Evolutionary conservation across 2,888 invertebrate genomes (phyloP).

Genomic region (Callinectes sapidus): DNA sequence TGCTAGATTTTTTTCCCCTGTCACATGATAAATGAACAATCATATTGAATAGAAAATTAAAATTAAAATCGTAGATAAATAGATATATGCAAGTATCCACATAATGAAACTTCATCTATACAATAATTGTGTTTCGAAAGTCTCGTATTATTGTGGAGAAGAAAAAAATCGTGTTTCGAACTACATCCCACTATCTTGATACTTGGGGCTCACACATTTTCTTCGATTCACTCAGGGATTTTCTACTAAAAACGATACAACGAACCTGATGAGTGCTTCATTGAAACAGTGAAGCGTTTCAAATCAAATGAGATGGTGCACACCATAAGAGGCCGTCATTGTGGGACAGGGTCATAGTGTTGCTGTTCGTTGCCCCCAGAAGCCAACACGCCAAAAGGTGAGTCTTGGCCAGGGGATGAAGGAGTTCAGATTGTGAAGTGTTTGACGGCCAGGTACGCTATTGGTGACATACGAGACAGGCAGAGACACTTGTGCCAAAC

Average conservation of each 20-base stretch:
- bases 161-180: not conserved
- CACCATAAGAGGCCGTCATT: not conserved
- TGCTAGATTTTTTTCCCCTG: not conserved
- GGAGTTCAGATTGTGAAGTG: not conserved
- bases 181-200: not conserved
- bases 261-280: not conserved
- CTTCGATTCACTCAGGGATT: not conserved
- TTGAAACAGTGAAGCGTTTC: constrained; percentile 6
- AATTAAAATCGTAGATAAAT: too few relatives aligned
- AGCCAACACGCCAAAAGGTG: not conserved
- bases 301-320: not conserved
- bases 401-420: not conserved
- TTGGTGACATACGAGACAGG: not conserved
- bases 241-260: not conserved
- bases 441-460: not conserved
- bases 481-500: too few relatives aligned
- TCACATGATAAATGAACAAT: not conserved
- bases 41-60: not conserved
- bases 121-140: not conserved
- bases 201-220: not conserved
- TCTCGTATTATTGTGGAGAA: not conserved
- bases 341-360: not conserved
- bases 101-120: not conserved
- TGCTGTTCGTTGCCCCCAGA: not conserved
- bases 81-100: too few relatives aligned